These are phyloP conservation scores for Tursiops truncatus DNA, from an alignment of 2,113 vertebrate species.

Conservation along the genomic window DNA sequence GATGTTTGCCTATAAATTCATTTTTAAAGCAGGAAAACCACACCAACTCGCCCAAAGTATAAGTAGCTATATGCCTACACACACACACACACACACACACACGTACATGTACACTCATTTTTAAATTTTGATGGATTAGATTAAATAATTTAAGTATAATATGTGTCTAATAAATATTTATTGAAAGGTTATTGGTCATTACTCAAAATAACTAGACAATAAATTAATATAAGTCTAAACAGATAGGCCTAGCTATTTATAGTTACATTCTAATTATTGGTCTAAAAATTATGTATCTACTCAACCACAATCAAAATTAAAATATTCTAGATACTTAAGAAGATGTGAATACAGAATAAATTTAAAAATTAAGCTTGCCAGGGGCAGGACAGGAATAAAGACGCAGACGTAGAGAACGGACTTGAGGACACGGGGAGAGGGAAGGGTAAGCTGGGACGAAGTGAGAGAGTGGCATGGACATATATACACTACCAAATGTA, in stretches of 20 bases:
- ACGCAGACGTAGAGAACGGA: no score
- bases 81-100: background rate
- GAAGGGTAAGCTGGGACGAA: no score
- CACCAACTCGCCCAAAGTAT: background rate
- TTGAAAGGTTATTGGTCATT: background rate
- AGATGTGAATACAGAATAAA: background rate
- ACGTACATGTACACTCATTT: background rate
- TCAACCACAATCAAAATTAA: conserved; percentile 14
- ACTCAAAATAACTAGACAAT: background rate
- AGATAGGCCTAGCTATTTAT: background rate
- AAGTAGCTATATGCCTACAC: background rate
- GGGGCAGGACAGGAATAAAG: no score
- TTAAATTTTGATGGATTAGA: background rate
- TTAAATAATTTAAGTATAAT: conserved; percentile 1
- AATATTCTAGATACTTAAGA: background rate
- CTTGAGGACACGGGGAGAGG: no score
- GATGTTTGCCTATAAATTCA: background rate
- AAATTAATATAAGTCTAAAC: background rate
- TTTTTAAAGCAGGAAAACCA: background rate
- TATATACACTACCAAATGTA: no score
- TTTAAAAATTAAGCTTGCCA: background rate
- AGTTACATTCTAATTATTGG: background rate
- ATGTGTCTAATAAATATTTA: background rate
- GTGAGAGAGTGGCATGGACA: no score
- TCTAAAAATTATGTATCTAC: background rate